A percentile compares a stretch with the other conserved stretches of the same genome.
Conservation (phyloP, 2,797 vertebrate species). For the Acridotheres tristis region DNA sequence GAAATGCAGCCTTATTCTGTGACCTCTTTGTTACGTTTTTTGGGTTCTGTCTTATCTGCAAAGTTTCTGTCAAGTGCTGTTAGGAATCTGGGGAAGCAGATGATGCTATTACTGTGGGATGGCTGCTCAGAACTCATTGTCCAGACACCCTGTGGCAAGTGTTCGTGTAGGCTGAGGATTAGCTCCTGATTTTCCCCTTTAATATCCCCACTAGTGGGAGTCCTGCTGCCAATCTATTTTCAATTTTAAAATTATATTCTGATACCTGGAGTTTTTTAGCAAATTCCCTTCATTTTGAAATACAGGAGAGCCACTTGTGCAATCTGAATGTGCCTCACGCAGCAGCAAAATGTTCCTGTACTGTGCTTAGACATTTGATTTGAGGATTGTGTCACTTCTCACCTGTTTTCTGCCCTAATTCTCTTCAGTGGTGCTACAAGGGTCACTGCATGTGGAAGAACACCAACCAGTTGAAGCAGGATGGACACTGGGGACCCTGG, state of each 20-base stretch:
- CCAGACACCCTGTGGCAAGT: neutral
- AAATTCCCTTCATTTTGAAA: neutral
- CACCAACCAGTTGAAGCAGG: constrained; percentile 90
- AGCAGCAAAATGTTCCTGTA: neutral
- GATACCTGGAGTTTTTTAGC: neutral
- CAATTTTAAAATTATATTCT: neutral
- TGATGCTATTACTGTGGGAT: neutral
- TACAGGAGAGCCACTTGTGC: neutral
- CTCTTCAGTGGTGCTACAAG: constrained; percentile 95
- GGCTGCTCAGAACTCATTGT: neutral
- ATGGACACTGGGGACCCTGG: constrained; percentile 93
- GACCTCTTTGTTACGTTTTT: neutral
- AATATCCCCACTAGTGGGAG: neutral
- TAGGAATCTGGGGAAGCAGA: neutral
- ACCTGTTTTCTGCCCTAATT: neutral
- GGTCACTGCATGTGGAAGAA: constrained; percentile 99
- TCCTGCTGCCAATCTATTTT: neutral
- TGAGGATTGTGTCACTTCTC: neutral
- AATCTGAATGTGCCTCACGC: neutral
- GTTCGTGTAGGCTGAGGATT: neutral
- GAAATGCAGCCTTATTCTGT: neutral
- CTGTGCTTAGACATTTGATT: rapidly evolving
- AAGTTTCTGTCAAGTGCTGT: neutral
- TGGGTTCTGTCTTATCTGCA: neutral
- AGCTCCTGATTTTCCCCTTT: neutral